Conservation (phyloP, 2,888 invertebrate species). For the Dorcus hopei region DNA sequence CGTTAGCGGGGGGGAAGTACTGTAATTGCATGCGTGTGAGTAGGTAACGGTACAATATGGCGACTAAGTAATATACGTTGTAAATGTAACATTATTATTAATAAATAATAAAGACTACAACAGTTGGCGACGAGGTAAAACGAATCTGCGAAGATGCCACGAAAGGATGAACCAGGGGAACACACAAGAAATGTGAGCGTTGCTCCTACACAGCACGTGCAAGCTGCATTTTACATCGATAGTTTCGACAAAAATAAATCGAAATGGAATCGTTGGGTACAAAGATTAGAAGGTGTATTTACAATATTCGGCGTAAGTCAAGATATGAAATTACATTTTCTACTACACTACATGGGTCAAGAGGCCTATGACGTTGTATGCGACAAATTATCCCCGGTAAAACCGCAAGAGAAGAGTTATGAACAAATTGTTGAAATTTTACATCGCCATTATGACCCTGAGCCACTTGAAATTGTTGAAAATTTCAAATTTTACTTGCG, state of each 20-base stretch:
- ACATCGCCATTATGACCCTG: slow-evolving; percentile 13
- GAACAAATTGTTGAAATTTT: slow-evolving; percentile 3
- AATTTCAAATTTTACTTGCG: slow-evolving; percentile 28
- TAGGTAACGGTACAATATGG: no score
- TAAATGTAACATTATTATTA: no score
- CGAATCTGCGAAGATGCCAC: no score
- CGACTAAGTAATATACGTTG: no score
- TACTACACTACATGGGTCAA: slow-evolving; percentile 18
- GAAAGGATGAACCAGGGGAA: no score
- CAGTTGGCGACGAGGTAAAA: no score
- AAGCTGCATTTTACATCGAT: slow-evolving; percentile 9
- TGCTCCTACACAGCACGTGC: no score
- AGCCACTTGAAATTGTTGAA: slow-evolving; percentile 28
- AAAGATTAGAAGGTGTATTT: slow-evolving; percentile 13
- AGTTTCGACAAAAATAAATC: slow-evolving; percentile 4
- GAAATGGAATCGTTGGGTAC: slow-evolving; percentile 9
- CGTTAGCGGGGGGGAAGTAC: no score
- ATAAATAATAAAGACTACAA: no score
- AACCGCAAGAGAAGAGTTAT: neutral
- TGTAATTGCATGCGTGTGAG: no score
- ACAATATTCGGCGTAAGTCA: slow-evolving; percentile 11
- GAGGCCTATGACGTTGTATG: slow-evolving; percentile 18
- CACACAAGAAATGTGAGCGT: no score
- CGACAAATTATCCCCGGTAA: slow-evolving; percentile 17
- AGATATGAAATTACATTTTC: neutral